Percentiles rank a stretch among this genome's conserved stretches.
These are phyloP conservation scores for Anastrepha obliqua DNA, from an alignment of 1,140 invertebrate genomes.

Conservation along the genomic window DNA sequence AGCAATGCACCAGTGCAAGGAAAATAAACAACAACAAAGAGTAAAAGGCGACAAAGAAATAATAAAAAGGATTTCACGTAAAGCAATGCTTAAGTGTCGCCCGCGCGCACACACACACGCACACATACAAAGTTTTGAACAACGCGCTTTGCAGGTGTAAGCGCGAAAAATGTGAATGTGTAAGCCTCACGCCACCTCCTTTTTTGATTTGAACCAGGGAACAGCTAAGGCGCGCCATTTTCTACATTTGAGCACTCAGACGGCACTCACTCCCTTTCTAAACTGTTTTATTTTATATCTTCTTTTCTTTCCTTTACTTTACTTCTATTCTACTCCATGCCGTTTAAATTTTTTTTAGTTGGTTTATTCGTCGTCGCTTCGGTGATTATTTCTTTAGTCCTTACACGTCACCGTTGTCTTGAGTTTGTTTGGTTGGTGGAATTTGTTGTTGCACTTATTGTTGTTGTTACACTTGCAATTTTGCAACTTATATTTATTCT, in stretches of 20 bases:
- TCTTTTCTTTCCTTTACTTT: constrained; percentile 2
- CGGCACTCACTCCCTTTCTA: constrained; percentile 25
- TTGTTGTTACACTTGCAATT: too few species aligned
- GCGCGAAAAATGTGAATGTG: constrained; percentile 7
- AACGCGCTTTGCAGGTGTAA: constrained; percentile 24
- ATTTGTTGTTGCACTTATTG: neutral
- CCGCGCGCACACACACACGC: too few species aligned
- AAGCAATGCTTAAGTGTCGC: neutral
- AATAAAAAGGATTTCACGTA: neutral
- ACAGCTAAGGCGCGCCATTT: neutral
- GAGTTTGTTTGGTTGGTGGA: neutral
- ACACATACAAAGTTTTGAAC: neutral
- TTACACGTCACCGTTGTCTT: constrained; percentile 1
- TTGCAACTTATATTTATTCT: neutral
- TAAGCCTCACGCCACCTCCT: neutral
- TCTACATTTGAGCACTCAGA: constrained; percentile 1
- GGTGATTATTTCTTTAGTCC: constrained; percentile 52
- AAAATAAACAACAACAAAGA: neutral
- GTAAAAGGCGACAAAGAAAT: neutral
- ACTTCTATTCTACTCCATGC: neutral
- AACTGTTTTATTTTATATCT: neutral
- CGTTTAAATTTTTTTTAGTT: constrained; percentile 46
- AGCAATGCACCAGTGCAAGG: constrained; percentile 20
- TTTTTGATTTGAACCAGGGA: neutral
- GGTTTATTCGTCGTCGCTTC: constrained; percentile 41